A percentile compares a stretch with the other conserved stretches of the same genome.
Conservation (phyloP, 2,888 invertebrate genomes). For the Nemurella pictetii region DNA sequence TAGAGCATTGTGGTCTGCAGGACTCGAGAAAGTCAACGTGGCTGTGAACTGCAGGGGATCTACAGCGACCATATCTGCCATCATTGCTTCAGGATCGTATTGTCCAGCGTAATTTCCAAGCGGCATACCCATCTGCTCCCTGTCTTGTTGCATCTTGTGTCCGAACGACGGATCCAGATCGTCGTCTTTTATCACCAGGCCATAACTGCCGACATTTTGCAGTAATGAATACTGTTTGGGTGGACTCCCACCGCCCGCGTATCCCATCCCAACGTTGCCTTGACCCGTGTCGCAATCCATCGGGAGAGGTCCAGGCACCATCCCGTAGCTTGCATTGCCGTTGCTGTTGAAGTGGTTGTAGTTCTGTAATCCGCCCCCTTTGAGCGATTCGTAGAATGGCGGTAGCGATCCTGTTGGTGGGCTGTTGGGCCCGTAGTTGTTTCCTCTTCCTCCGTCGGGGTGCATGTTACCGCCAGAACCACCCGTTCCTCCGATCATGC, state of each 20-base stretch:
- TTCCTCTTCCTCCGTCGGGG: conserved; percentile 65
- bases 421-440: conserved; percentile 77
- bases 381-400: conserved; percentile 86
- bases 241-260: conserved; percentile 31
- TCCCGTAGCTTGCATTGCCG: conserved; percentile 61
- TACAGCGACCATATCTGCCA: conserved; percentile 79
- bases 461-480: conserved; percentile 54
- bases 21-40: conserved; percentile 76
- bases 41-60: conserved; percentile 83
- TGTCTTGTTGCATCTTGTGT: conserved; percentile 48
- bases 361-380: conserved; percentile 59
- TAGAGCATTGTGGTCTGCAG: conserved; percentile 71
- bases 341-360: conserved; percentile 60
- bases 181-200: conserved; percentile 75
- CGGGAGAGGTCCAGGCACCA: conserved; percentile 68
- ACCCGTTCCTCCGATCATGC: conserved; percentile 35
- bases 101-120: conserved; percentile 59
- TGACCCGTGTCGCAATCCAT: conserved; percentile 76
- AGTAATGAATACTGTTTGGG: conserved; percentile 74
- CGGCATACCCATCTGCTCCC: conserved; percentile 50
- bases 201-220: conserved; percentile 77
- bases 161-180: conserved; percentile 49
- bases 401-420: conserved; percentile 85
- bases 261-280: conserved; percentile 49
- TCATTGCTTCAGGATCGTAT: conserved; percentile 62